Evolutionary conservation across 2,888 invertebrate genomes (phyloP).

Genomic region (Pteria penguin): DNA sequence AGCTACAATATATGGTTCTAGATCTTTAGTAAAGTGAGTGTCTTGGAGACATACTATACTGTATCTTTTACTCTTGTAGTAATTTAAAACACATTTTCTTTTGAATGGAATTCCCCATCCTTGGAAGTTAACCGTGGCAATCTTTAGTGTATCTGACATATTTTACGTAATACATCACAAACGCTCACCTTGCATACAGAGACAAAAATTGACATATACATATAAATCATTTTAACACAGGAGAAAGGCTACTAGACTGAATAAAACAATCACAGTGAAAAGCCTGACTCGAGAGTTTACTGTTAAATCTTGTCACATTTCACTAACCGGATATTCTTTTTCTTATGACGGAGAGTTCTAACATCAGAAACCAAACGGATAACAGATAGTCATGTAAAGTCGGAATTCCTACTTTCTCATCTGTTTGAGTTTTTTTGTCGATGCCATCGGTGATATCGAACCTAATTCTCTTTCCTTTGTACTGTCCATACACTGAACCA

Average conservation of each 20-base stretch:
- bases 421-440: not conserved
- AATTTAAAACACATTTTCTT: not conserved
- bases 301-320: too few species aligned
- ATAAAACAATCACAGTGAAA: too few species aligned
- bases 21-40: not conserved
- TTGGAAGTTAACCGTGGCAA: not conserved
- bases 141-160: not conserved
- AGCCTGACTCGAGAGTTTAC: too few species aligned
- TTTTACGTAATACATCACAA: not conserved
- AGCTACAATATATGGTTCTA: not conserved
- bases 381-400: too few species aligned
- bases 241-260: too few species aligned
- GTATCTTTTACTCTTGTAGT: not conserved
- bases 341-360: too few species aligned
- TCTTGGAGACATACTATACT: not conserved
- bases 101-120: not conserved
- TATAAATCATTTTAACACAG: too few species aligned
- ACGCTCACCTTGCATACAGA: not conserved
- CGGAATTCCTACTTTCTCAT: too few species aligned
- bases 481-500: not conserved
- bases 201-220: too few species aligned
- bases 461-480: not conserved
- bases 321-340: too few species aligned
- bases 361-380: too few species aligned
- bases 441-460: conserved; percentile 1